These are phyloP conservation scores for Pachyramphus minor DNA, from an alignment of 2,113 vertebrate species.

Conservation along the genomic window DNA sequence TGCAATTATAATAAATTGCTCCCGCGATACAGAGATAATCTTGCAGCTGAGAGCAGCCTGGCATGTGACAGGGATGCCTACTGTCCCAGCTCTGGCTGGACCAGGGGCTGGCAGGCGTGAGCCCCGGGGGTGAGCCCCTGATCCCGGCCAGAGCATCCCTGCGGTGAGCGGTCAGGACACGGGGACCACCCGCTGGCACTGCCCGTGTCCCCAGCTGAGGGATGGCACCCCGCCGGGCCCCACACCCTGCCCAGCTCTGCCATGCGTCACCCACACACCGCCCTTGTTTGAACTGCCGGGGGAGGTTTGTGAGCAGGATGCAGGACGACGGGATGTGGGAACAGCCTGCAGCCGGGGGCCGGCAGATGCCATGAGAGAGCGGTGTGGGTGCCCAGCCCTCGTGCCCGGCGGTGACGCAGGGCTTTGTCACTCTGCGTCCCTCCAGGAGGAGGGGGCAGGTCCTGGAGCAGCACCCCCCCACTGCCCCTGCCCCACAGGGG, in stretches of 20 bases:
- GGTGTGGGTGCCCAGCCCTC: not conserved
- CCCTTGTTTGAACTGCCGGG: slow-evolving; percentile 48
- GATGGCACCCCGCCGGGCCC: not conserved
- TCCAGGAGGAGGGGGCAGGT: not conserved
- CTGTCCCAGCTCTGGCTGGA: not conserved
- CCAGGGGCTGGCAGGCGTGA: not conserved
- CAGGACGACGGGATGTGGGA: not conserved
- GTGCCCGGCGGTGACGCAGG: not conserved
- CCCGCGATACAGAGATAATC: not conserved
- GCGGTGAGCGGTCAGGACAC: accelerated
- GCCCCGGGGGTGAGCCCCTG: accelerated
- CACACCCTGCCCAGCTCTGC: not conserved
- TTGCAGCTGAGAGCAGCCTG: not conserved
- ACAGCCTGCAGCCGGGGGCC: not conserved
- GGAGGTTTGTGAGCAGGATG: not conserved
- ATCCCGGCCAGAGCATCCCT: not conserved
- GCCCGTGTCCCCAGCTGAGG: accelerated
- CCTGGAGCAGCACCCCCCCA: not conserved
- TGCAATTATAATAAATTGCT: not conserved
- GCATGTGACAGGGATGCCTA: not conserved
- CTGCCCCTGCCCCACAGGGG: not conserved
- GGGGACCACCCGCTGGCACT: not conserved
- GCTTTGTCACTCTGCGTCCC: accelerated
- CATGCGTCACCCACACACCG: not conserved
- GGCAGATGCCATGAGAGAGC: not conserved